These are phyloP conservation scores for Stenoptilia bipunctidactyla DNA, from an alignment of 2,888 invertebrate species.

Conservation along the genomic window DNA sequence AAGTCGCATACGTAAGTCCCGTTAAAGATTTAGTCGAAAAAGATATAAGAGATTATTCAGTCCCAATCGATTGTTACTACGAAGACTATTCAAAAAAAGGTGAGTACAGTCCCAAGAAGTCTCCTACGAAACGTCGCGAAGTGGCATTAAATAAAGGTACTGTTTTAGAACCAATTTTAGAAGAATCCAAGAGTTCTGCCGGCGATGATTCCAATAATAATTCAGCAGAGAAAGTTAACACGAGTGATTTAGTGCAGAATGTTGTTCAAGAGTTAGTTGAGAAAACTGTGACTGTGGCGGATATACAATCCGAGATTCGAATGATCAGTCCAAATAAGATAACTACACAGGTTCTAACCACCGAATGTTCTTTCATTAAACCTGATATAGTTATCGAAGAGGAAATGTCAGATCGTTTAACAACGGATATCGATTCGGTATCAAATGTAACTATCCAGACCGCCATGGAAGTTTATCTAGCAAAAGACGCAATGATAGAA, in stretches of 20 bases:
- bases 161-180: slow-evolving; percentile 51
- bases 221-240: slow-evolving; percentile 3
- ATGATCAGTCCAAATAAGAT: background rate
- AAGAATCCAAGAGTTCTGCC: slow-evolving; percentile 57
- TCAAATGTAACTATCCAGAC: too few relatives aligned
- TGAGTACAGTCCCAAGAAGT: slow-evolving; percentile 29
- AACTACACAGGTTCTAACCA: background rate
- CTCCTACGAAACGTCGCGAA: slow-evolving; percentile 31
- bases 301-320: too few relatives aligned
- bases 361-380: background rate
- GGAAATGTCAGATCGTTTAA: too few relatives aligned
- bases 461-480: background rate
- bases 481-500: background rate
- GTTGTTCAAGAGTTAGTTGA: background rate
- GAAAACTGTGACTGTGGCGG: background rate
- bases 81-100: slow-evolving; percentile 39
- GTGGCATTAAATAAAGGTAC: slow-evolving; percentile 17
- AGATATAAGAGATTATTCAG: slow-evolving; percentile 61
- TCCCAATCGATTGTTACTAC: slow-evolving; percentile 54
- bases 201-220: slow-evolving; percentile 37
- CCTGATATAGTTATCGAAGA: background rate
- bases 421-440: too few relatives aligned
- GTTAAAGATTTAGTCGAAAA: slow-evolving; percentile 55
- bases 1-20: slow-evolving; percentile 49
- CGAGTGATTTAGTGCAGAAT: background rate